Base-by-base conservation (phyloP, 2,888 invertebrate species). In the Mellilla xanthometata region DNA sequence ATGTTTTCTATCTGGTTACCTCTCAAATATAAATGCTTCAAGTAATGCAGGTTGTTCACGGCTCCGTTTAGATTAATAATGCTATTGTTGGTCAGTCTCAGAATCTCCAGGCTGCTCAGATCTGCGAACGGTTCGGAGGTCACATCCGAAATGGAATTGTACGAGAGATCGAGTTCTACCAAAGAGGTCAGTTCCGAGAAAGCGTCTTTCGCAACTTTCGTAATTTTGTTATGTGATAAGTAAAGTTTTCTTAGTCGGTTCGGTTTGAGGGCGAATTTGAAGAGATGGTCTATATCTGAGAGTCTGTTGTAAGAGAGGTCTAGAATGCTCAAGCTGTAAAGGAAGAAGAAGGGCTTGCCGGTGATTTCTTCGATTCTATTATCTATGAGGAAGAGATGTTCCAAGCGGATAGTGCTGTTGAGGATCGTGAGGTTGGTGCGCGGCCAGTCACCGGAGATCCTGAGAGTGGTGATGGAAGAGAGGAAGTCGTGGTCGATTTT, bases 61-160 rank as follows among this genome's bases (percentile, higher is more conserved):
- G 86, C 87, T 1, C 86, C 86, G 36, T 86, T 84, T 1, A 88
- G 62, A 52, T 85, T 61, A 51, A 72, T 72, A 1, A 88, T 86
- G 39, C 52, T 65, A 27, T 88, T 88, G 42, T 84, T 73, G 35
- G 80, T 78, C 5, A 88, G 49, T 40, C 60, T 72, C 1, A 88
- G 60, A 8, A 58, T 58, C 54, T 74, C 63, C 8, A 88, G 63
- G 23, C 59, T 75, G 0, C 77, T 81, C 26, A 88, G 62, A 56
- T 81, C 81, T 2, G 47, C 56, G 44, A 88, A 87, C 0, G 82
- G 80, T 42, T 82, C 79, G 32, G 72, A 75, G 0, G 60, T 77
- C 2, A 88, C 54, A 42, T 80, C 72, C 2, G 66, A 56, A 32
- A 88, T 79, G 0, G 36, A 35, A 50, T 88, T 87, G 47, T 75